Conservation (phyloP, 2,888 invertebrate species). For the Hydropsyche betteni region DNA sequence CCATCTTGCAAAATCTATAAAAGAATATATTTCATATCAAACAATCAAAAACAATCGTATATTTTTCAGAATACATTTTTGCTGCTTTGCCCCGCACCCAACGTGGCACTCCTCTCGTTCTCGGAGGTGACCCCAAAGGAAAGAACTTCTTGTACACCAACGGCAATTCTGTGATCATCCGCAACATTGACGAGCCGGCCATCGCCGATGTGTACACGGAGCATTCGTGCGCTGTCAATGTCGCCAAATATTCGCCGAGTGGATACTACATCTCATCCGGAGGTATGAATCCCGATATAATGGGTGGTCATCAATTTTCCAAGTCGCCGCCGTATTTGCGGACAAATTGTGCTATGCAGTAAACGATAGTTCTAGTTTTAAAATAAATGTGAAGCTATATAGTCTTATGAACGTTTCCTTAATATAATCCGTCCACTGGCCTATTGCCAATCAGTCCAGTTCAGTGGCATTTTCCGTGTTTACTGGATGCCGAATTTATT, state of each 20-base stretch:
- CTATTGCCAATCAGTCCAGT: constrained; percentile 44
- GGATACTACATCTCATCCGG: constrained; percentile 99
- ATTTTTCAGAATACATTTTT: constrained; percentile 80
- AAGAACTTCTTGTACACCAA: constrained; percentile 96
- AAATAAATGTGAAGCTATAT: constrained; percentile 28
- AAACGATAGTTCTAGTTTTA: constrained; percentile 13
- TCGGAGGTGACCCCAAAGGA: constrained; percentile 96
- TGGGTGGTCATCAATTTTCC: constrained; percentile 30
- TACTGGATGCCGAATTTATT: constrained; percentile 43
- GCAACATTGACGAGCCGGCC: constrained; percentile 95
- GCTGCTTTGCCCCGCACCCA: constrained; percentile 94
- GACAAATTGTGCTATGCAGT: neutral
- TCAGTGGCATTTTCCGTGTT: constrained; percentile 46
- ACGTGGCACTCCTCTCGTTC: constrained; percentile 92
- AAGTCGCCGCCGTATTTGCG: neutral
- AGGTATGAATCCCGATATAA: constrained; percentile 67
- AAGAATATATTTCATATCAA: too few species aligned
- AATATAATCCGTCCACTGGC: constrained; percentile 38
- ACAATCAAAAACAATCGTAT: neutral
- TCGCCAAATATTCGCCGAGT: constrained; percentile 97
- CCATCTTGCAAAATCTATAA: too few species aligned
- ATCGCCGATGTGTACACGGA: constrained; percentile 96
- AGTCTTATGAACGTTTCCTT: constrained; percentile 15
- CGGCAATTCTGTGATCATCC: constrained; percentile 97
- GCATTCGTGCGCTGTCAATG: constrained; percentile 93